phyloP scores from a whole-genome alignment of 2,888 invertebrate species.

The Diabrotica balteata region DNA sequence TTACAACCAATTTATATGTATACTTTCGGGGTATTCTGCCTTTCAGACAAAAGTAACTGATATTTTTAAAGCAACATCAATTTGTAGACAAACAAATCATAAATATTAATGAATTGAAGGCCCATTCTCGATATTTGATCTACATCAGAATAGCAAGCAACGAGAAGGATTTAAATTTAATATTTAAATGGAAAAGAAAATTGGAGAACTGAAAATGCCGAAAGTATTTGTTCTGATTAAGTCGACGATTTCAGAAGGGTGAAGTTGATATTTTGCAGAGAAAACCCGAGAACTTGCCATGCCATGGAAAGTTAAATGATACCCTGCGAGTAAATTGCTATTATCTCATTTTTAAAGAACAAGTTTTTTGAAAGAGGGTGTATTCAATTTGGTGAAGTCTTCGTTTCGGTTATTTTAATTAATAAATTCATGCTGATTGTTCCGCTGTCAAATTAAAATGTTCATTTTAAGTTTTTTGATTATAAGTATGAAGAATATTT shows the following conservation, averaged over 20 bases:
- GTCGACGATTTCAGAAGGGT: conserved; percentile 18
- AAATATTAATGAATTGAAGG: conserved; percentile 25
- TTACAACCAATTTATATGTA: conserved; percentile 9
- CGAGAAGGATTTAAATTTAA: conserved; percentile 30
- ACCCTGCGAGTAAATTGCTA: conserved; percentile 12
- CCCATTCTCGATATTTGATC: conserved; percentile 15
- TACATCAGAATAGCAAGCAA: conserved; percentile 18
- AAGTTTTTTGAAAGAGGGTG: conserved; percentile 15
- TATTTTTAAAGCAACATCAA: conserved; percentile 10
- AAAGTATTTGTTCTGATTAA: conserved; percentile 33
- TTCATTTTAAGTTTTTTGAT: too few relatives aligned
- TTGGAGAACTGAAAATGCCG: conserved; percentile 27
- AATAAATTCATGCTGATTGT: background rate
- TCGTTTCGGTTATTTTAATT: conserved; percentile 7
- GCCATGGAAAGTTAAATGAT: conserved; percentile 15
- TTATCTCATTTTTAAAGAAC: conserved; percentile 21
- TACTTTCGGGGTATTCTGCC: conserved; percentile 7
- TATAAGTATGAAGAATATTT: too few relatives aligned
- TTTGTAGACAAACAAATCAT: conserved; percentile 20
- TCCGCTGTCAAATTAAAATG: too few relatives aligned
- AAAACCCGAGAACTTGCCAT: conserved; percentile 4
- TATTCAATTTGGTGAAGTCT: conserved; percentile 14
- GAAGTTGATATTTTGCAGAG: conserved; percentile 22
- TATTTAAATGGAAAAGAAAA: conserved; percentile 32
- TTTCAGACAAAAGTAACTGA: conserved; percentile 9